phyloP scores from a whole-genome alignment of 2,888 invertebrate genomes.

The Cremastinae sp. region DNA sequence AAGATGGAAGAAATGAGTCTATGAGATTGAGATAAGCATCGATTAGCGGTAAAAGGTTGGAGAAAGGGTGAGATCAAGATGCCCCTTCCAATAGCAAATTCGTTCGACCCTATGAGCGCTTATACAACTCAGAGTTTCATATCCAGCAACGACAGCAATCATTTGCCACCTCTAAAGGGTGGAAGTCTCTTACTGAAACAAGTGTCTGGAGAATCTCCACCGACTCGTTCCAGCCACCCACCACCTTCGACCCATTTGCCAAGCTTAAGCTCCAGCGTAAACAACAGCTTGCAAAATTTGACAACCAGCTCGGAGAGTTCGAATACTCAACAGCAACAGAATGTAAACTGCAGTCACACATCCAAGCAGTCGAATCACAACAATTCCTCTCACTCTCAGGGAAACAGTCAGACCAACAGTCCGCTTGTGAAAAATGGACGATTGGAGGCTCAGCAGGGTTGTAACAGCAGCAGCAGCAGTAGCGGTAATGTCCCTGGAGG shows the following conservation, averaged over 20 bases:
- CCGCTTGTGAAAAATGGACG: conserved; percentile 73
- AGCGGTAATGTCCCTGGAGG: conserved; percentile 51
- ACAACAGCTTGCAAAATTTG: conserved; percentile 75
- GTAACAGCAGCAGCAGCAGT: conserved; percentile 73
- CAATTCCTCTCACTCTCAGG: conserved; percentile 64
- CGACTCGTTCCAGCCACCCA: conserved; percentile 66
- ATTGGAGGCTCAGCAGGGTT: conserved; percentile 65
- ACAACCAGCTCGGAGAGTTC: conserved; percentile 70
- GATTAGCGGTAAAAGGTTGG: neutral
- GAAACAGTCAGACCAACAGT: conserved; percentile 70
- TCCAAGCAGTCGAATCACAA: conserved; percentile 59
- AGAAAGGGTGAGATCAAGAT: conserved; percentile 71
- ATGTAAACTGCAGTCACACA: conserved; percentile 67
- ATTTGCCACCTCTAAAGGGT: conserved; percentile 80
- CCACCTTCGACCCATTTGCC: conserved; percentile 65
- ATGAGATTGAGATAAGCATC: conserved; percentile 20
- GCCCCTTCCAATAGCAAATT: conserved; percentile 81
- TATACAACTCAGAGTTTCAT: conserved; percentile 77
- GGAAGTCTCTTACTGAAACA: conserved; percentile 78
- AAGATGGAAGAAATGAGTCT: conserved; percentile 15
- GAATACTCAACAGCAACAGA: conserved; percentile 56
- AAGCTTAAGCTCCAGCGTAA: conserved; percentile 71
- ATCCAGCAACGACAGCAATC: conserved; percentile 80
- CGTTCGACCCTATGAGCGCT: conserved; percentile 76
- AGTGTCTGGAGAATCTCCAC: conserved; percentile 78